Conservation (phyloP, 2,888 invertebrate species). For the Rhopalosiphum nymphaeae region DNA sequence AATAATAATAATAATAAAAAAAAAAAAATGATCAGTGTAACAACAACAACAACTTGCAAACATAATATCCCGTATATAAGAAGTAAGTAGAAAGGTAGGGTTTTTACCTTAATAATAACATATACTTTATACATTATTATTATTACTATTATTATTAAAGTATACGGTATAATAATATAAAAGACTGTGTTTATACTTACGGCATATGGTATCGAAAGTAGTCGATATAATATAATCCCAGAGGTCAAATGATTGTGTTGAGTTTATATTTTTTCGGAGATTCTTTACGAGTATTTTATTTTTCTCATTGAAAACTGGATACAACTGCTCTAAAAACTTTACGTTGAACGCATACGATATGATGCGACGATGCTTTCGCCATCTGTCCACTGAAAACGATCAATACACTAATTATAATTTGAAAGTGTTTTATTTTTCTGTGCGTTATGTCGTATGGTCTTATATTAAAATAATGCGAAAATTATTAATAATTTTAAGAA, state of each 20-base stretch:
- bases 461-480: background rate
- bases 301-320: conserved; percentile 61
- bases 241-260: conserved; percentile 66
- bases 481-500: background rate
- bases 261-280: conserved; percentile 66
- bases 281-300: conserved; percentile 39
- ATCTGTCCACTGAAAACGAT: conserved; percentile 49
- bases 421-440: background rate
- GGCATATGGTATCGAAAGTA: conserved; percentile 67
- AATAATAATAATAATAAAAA: conserved; percentile 25
- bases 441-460: background rate
- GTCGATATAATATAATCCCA: conserved; percentile 66
- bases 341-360: conserved; percentile 56
- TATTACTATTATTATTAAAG: background rate
- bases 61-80: background rate
- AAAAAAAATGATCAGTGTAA: background rate
- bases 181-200: conserved; percentile 51
- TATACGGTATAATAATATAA: background rate
- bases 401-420: background rate
- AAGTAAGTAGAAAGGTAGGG: background rate
- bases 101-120: background rate
- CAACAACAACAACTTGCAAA: background rate
- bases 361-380: conserved; percentile 57
- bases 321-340: conserved; percentile 49
- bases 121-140: background rate